These are phyloP conservation scores for Psittacula cyanocephala DNA, from an alignment of 2,113 vertebrate genomes.

Conservation along the genomic window DNA sequence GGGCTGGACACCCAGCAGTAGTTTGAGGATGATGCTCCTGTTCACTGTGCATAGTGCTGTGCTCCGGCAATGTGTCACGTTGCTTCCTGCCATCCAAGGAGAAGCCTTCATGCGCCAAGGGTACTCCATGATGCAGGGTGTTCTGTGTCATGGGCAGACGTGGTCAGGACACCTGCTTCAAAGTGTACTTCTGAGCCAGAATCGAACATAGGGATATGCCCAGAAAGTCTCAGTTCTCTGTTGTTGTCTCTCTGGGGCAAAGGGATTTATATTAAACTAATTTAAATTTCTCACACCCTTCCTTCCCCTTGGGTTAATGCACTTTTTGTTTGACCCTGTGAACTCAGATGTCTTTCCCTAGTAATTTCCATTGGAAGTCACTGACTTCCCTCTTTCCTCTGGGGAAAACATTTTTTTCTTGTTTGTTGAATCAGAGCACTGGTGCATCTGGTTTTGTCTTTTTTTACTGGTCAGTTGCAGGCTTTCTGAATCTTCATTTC, in stretches of 20 bases:
- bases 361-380: not conserved
- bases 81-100: fast-evolving
- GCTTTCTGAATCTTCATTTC: not conserved
- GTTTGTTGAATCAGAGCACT: not conserved
- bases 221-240: not conserved
- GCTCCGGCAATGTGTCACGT: not conserved
- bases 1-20: not conserved
- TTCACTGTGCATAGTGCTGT: not conserved
- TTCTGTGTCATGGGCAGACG: fast-evolving
- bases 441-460: not conserved
- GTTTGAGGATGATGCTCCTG: not conserved
- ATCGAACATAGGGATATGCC: fast-evolving
- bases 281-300: not conserved
- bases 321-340: not conserved
- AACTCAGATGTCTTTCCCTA: not conserved
- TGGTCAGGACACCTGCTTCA: not conserved
- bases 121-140: not conserved
- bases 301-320: not conserved
- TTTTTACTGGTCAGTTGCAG: not conserved
- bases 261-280: not conserved
- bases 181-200: not conserved
- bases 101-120: not conserved
- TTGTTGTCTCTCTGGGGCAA: not conserved
- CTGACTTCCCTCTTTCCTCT: not conserved
- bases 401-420: not conserved